Base-by-base conservation (phyloP, 2,113 vertebrate genomes). In the Thunnus maccoyii region DNA sequence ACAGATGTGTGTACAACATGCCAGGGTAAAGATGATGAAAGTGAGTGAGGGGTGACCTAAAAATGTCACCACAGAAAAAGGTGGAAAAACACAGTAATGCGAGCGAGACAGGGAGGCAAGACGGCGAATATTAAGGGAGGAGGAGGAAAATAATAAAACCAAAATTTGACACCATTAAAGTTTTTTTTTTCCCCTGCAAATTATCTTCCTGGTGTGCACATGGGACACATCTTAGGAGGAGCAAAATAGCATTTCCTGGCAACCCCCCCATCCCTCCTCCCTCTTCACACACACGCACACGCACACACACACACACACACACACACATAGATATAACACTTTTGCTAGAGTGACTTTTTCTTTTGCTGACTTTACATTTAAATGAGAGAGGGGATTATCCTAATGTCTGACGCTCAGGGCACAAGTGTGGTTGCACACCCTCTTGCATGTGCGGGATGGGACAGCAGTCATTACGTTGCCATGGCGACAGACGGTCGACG, bases 321-420 rank as follows among this genome's bases (percentile, higher is more conserved):
- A 22, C 22, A 22, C 22, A 22, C 22, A 22, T 1, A 22, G 22
- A 78, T 64, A 81, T 60, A 72, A 80, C 48, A 85, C 76, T 86
- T 83, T 73, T 85, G 78, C 81, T 52, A 41, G 58, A 91, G 81
- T 14, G 12, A 89, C 86, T 89, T 87, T 83, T 84, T 86, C 84
- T 94, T 93, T 87, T 92, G 92, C 93, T 94, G 93, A 94, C 90
- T 94, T 92, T 94, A 90, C 92, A 92, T 92, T 92, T 93, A 88
- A 91, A 91, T 92, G 90, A 92, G 91, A 79, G 86, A 61, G 69
- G 72, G 90, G 88, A 93, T 94, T 89, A 92, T 88, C 89, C 88
- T 88, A 92, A 92, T 89, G 92, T 88, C 73, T 91, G 91, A 80
- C 15, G 88, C 92, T 91, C 47, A 82, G 78, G 91, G 90, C 81